Conservation (phyloP, 2,888 invertebrate genomes). For the Congeria kusceri region DNA sequence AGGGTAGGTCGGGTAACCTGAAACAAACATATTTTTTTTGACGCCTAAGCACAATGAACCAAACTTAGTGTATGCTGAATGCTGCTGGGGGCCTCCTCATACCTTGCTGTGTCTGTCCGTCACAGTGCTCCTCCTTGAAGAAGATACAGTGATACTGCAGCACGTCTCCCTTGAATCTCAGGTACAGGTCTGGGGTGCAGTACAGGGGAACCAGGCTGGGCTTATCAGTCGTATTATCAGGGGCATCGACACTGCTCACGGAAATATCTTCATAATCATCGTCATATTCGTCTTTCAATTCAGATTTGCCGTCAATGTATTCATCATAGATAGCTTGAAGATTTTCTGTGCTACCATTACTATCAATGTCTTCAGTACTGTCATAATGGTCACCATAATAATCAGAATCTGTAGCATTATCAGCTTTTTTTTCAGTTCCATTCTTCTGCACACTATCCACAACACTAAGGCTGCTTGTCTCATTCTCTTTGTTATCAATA, state of each 20-base stretch:
- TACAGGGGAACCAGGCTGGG: constrained; percentile 53
- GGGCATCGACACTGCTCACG: constrained; percentile 6
- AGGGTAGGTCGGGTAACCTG: too few relatives aligned
- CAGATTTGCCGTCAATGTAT: constrained; percentile 17
- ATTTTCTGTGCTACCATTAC: constrained; percentile 1
- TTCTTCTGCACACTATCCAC: not conserved
- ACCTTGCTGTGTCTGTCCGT: constrained; percentile 66
- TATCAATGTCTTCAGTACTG: constrained; percentile 18
- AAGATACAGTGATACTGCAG: constrained; percentile 79
- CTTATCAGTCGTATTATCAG: constrained; percentile 19
- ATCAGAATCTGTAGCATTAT: not conserved
- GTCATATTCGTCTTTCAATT: constrained; percentile 5
- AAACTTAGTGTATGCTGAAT: too few relatives aligned
- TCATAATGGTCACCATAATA: constrained; percentile 6
- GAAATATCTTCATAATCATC: constrained; percentile 16
- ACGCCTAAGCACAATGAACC: too few relatives aligned
- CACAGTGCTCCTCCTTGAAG: constrained; percentile 77
- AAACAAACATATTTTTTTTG: too few relatives aligned
- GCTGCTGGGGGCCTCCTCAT: constrained; percentile 5
- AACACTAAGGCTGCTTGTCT: not conserved
- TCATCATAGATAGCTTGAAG: constrained; percentile 28
- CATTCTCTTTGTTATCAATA: not conserved
- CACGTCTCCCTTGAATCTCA: constrained; percentile 77
- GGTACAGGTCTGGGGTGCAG: constrained; percentile 74
- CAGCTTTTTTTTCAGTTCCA: not conserved